These are phyloP conservation scores for Helicoverpa assulta DNA, from an alignment of 2,888 invertebrate species.

Conservation along the genomic window DNA sequence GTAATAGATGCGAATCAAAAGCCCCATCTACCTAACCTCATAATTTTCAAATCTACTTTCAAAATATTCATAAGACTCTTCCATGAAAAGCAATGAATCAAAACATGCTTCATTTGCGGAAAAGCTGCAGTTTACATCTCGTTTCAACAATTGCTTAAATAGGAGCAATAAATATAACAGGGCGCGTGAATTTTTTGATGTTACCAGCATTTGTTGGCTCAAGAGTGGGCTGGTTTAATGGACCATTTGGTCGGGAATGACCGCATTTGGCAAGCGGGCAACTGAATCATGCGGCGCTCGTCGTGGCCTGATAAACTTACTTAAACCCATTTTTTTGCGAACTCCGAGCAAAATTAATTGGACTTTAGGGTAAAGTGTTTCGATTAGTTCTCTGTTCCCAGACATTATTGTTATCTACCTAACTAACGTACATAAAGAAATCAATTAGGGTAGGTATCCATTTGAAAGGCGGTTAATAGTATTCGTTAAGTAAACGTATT, in stretches of 20 bases:
- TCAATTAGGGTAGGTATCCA: not conserved
- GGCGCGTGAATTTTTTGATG: slow-evolving; percentile 58
- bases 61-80: slow-evolving; percentile 6
- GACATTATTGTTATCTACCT: no score
- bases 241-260: slow-evolving; percentile 60
- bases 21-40: not conserved
- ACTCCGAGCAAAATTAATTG: slow-evolving; percentile 24
- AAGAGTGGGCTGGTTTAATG: slow-evolving; percentile 60
- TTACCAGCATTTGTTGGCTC: slow-evolving; percentile 58
- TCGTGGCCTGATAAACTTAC: slow-evolving; percentile 46
- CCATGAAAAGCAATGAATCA: slow-evolving; percentile 24
- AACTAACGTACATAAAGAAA: not conserved
- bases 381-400: not conserved
- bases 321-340: slow-evolving; percentile 25
- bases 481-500: not conserved
- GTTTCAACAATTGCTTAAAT: slow-evolving; percentile 53
- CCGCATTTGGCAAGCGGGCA: slow-evolving; percentile 60
- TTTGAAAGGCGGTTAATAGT: slow-evolving; percentile 10
- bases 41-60: slow-evolving; percentile 4
- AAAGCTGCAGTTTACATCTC: slow-evolving; percentile 27
- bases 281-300: slow-evolving; percentile 44
- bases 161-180: slow-evolving; percentile 43
- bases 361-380: slow-evolving; percentile 6
- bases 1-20: slow-evolving; percentile 30
- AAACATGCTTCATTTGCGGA: slow-evolving; percentile 25